These are phyloP conservation scores for Rallus limicola DNA, from an alignment of 2,113 vertebrate species.

Conservation along the genomic window DNA sequence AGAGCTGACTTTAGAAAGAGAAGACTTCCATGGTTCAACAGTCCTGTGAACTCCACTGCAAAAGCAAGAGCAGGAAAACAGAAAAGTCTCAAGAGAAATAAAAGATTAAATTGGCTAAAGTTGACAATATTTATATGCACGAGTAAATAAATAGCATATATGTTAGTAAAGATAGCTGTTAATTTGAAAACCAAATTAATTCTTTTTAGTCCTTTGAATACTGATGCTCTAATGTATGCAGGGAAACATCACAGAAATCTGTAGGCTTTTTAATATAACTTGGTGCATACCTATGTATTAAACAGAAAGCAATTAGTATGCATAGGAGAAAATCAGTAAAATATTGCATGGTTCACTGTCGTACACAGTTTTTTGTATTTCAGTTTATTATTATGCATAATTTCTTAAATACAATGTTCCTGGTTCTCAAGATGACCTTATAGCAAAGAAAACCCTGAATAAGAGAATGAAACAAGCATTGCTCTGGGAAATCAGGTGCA, in stretches of 20 bases:
- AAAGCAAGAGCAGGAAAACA: background rate
- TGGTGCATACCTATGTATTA: background rate
- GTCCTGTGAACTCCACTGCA: background rate
- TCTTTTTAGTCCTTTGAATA: background rate
- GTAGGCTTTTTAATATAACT: background rate
- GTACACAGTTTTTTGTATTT: background rate
- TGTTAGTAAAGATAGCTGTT: background rate
- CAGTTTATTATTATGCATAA: background rate
- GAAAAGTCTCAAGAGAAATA: background rate
- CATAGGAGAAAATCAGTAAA: background rate
- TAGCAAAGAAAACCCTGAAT: background rate
- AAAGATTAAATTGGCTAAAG: background rate
- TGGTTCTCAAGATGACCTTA: background rate
- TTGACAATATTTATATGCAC: background rate
- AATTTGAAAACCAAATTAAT: background rate
- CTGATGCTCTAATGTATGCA: background rate
- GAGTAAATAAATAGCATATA: background rate
- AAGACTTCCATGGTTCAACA: background rate
- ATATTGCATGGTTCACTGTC: background rate
- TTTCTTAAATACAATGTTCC: background rate
- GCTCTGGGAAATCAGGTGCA: background rate
- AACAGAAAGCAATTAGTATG: background rate
- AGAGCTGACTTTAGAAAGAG: background rate
- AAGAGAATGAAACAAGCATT: background rate
- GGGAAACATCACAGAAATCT: background rate